Percentiles rank a stretch among this genome's conserved stretches.
These are phyloP conservation scores for Lumbricus terrestris DNA, from an alignment of 2,888 invertebrate genomes.

Conservation along the genomic window DNA sequence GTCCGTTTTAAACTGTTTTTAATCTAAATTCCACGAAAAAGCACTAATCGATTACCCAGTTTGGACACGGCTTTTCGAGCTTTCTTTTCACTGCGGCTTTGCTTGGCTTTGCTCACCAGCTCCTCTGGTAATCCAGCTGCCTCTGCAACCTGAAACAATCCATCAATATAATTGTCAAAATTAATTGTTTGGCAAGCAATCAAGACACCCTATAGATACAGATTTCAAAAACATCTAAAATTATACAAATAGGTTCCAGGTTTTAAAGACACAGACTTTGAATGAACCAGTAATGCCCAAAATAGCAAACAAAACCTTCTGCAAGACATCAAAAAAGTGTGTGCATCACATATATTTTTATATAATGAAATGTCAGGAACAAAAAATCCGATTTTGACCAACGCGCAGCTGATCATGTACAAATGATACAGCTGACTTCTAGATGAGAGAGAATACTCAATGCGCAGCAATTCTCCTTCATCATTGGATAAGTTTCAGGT, in stretches of 20 bases:
- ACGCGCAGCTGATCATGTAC: too few species aligned
- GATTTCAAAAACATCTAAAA: neutral
- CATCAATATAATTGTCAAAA: neutral
- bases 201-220: neutral
- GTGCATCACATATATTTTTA: neutral
- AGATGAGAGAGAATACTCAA: too few species aligned
- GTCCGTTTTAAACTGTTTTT: too few species aligned
- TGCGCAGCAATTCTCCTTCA: too few species aligned
- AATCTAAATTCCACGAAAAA: too few species aligned
- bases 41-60: conserved; percentile 63
- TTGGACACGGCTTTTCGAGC: conserved; percentile 96
- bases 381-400: too few species aligned
- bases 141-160: conserved; percentile 27
- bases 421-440: too few species aligned
- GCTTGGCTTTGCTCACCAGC: conserved; percentile 67
- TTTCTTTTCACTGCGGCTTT: conserved; percentile 97
- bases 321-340: neutral
- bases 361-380: neutral
- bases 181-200: neutral
- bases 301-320: neutral
- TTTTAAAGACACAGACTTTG: neutral
- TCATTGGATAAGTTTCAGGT: too few species aligned
- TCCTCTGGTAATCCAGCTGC: conserved; percentile 59
- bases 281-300: neutral
- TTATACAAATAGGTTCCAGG: neutral